Percentiles rank a stretch among this genome's conserved stretches.
These are phyloP conservation scores for Euphydryas editha DNA, from an alignment of 2,888 invertebrate genomes.

Conservation along the genomic window DNA sequence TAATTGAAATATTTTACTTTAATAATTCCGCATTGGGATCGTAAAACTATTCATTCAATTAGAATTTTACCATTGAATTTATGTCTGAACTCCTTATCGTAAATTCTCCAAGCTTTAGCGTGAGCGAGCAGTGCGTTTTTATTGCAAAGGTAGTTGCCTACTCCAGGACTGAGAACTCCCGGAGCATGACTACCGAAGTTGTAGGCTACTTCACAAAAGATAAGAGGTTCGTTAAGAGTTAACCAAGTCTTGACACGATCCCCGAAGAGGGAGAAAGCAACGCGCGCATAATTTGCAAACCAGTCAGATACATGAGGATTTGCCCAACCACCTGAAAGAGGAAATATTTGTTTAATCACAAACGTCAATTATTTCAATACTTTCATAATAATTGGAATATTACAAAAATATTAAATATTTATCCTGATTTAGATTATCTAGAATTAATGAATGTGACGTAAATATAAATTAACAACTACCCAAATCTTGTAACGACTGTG, in stretches of 20 bases:
- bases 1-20: no score
- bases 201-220: constrained; percentile 64
- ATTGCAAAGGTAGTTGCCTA: constrained; percentile 83
- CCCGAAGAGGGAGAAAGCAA: constrained; percentile 80
- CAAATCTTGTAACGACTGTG: constrained; percentile 44
- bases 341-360: constrained; percentile 82
- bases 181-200: constrained; percentile 67
- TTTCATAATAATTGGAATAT: background rate
- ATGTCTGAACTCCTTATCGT: constrained; percentile 80
- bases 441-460: background rate
- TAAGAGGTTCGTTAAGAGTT: constrained; percentile 87
- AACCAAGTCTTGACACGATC: constrained; percentile 86
- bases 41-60: no score
- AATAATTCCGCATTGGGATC: no score
- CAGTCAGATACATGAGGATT: constrained; percentile 83
- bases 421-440: background rate
- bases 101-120: constrained; percentile 85
- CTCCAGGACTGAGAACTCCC: constrained; percentile 56
- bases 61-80: constrained; percentile 75
- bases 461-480: constrained; percentile 73
- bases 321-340: constrained; percentile 85
- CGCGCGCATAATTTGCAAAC: constrained; percentile 83
- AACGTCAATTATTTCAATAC: background rate
- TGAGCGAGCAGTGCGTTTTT: constrained; percentile 88
- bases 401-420: background rate